Base-by-base conservation (phyloP, 1,140 invertebrate genomes). In the Heliconius hewitsoni region DNA sequence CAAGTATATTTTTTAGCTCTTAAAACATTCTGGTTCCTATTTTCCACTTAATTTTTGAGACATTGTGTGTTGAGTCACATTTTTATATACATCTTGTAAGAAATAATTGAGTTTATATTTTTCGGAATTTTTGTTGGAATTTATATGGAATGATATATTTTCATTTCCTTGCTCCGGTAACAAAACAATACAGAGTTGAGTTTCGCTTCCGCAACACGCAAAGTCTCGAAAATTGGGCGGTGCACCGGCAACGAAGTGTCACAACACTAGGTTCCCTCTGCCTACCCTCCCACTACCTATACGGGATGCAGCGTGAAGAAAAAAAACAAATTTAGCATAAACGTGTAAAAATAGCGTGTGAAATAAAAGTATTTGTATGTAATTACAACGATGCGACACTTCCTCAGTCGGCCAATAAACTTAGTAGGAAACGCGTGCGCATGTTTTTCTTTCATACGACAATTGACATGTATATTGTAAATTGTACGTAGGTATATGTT, bases 391-490 rank as follows among this genome's bases (percentile, higher is more conserved):
- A 23, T 60, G 57, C 57, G 57, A 60, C 57, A 60, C 23, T 60
- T 60, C 57, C 57, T 60, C 57, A 8, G n/a, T 60, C 57, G 57
- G 57, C 57, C 57, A 60, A 60, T 60, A 60, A 60, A 60, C 57
- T 23, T 60, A 23, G 57, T 27, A 60, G 57, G 57, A 60, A 60
- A 23, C 23, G 57, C 57, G 57, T 60, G 57, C 57, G 57, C 57
- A 60, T 60, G 57, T 60, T 60, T 9, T 60, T 60, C 57, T 27
- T 23, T 23, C 23, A 27, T 27, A 60, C 2, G 1, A 55, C 57
- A 60, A 60, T 60, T 60, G n/a, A 60, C 57, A 60, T 60, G 57
- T 60, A 60, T n/a, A 60, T 60, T 60, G 57, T 60, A 9, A 11
- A 23, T 60, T 60, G 8, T 60, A 23, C 8, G 8, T 27, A 37